Base-by-base conservation (phyloP, 1,140 invertebrate genomes). In the Drosophila ohnishii region DNA sequence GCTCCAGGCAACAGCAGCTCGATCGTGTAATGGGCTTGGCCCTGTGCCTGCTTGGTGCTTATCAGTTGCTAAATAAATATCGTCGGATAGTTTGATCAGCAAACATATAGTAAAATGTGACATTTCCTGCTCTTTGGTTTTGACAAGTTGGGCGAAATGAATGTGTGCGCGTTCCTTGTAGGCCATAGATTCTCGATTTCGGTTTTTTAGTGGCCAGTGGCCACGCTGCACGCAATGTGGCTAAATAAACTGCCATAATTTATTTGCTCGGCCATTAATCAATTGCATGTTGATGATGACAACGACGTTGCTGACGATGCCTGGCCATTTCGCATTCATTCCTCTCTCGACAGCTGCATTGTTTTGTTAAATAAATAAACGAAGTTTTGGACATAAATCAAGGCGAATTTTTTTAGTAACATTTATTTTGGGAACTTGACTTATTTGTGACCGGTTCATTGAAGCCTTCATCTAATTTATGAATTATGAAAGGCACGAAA, bases 171-270 rank as follows among this genome's bases (percentile, higher is more conserved):
- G 8, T 48, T 57, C 42, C 47, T 80, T 75, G 60, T 84, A 51
- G 73, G 63, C 70, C 53, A 75, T 81, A 53, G 57, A 78, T 80
- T 55, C 47, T 47, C 37, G 28, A 42, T 28, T 47, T 47, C 50
- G 13, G 13, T 42, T 70, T 63, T 63, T 70, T 78, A 56, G 48
- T 51, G 34, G 19, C 19, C 22, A 25, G 56, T 51, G 5, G 28
- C n/a, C 48, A 28, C 22, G 14, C 56, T 40, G 42, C 35, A 22
- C 61, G 37, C 34, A 22, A 28, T 67, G 60, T 67, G 78, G 67
- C 79, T 58, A 81, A 81, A 82, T 78, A 77, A 82, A 82, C 64
- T 80, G 75, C 37, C 66, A 84, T 83, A 67, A 84, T 84, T 83
- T 83, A 80, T 84, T 64, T 69, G 74, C 50, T 55, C 16, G 45